phyloP scores from a whole-genome alignment of 2,888 invertebrate species.

The Drosophila infuscata region DNA sequence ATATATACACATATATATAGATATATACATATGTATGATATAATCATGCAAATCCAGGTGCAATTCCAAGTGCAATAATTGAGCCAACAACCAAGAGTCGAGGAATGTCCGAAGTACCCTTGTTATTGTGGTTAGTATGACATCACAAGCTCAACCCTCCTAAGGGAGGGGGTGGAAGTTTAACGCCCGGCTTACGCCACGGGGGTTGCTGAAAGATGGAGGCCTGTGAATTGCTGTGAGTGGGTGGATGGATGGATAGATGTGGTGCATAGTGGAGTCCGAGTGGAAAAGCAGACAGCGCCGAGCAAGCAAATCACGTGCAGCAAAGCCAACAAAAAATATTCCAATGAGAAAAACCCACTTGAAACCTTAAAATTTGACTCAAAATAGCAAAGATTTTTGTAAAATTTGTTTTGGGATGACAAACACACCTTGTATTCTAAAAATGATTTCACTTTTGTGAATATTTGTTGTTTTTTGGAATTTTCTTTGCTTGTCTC shows the following conservation, averaged over 20 bases:
- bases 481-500: slow-evolving; percentile 43
- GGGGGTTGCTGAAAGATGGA: slow-evolving; percentile 52
- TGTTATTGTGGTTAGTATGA: slow-evolving; percentile 66
- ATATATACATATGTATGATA: slow-evolving; percentile 13
- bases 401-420: slow-evolving; percentile 2
- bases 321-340: slow-evolving; percentile 33
- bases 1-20: slow-evolving; percentile 2
- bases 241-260: slow-evolving; percentile 19
- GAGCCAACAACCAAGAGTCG: slow-evolving; percentile 38
- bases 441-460: slow-evolving; percentile 23
- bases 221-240: slow-evolving; percentile 15
- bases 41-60: slow-evolving; percentile 17
- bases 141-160: slow-evolving; percentile 64
- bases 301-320: slow-evolving; percentile 68
- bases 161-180: slow-evolving; percentile 7
- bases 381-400: background rate
- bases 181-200: slow-evolving; percentile 48
- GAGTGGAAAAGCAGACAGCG: slow-evolving; percentile 32
- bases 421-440: slow-evolving; percentile 46
- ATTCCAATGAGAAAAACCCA: slow-evolving; percentile 19
- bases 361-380: slow-evolving; percentile 5
- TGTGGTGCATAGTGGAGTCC: slow-evolving; percentile 22
- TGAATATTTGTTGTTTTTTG: slow-evolving; percentile 26
- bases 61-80: slow-evolving; percentile 28
- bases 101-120: slow-evolving; percentile 68